phyloP scores from a whole-genome alignment of 1,140 invertebrate genomes.

The Aporrectodea caliginosa region DNA sequence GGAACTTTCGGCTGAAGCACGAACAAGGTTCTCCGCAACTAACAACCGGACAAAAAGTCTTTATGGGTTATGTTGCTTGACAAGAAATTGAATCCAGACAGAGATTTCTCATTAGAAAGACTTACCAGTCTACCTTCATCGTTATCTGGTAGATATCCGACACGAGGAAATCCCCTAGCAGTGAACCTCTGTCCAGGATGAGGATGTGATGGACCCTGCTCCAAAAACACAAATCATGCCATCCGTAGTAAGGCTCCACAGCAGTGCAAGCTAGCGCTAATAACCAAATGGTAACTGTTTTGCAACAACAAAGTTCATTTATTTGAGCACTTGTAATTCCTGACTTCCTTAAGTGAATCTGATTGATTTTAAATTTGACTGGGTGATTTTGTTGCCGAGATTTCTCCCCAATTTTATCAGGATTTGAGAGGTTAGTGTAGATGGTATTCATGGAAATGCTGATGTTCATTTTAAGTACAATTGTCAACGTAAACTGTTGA shows the following conservation, averaged over 20 bases:
- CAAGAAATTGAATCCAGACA: not conserved
- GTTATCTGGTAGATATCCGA: constrained; percentile 49
- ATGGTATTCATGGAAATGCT: too few species aligned
- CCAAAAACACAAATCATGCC: not conserved
- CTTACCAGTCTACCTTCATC: constrained; percentile 50
- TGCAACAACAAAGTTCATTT: not conserved
- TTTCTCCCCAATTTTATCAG: too few species aligned
- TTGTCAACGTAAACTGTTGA: too few species aligned
- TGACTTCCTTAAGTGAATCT: not conserved
- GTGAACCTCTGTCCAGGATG: constrained; percentile 45
- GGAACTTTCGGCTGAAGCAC: too few species aligned
- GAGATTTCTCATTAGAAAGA: not conserved
- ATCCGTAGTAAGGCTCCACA: not conserved
- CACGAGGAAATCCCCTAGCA: constrained; percentile 46
- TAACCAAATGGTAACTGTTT: not conserved
- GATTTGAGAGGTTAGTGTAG: too few species aligned
- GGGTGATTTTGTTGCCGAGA: not conserved
- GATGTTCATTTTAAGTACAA: too few species aligned
- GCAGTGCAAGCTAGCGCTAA: not conserved
- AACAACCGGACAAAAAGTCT: too few species aligned
- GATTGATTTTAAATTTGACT: not conserved
- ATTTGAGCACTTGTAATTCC: not conserved
- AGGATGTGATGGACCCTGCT: constrained; percentile 49
- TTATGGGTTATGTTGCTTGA: too few species aligned
- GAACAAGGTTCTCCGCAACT: too few species aligned